A percentile compares a stretch with the other conserved stretches of the same genome.
These are phyloP conservation scores for Hydrozoanthus gracilis DNA, from an alignment of 92 coral and sea anemone species.

Conservation along the genomic window DNA sequence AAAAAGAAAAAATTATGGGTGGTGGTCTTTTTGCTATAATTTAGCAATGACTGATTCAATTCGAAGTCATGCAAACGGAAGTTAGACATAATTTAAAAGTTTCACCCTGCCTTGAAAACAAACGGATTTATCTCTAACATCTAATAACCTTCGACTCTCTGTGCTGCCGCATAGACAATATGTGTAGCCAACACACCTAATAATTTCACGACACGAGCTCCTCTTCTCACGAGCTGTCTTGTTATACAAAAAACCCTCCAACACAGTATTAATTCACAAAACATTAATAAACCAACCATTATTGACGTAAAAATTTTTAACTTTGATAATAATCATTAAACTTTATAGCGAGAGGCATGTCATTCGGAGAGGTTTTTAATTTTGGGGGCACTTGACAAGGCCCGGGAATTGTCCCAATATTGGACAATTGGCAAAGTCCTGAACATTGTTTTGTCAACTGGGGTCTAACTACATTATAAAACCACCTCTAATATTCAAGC, in stretches of 20 bases:
- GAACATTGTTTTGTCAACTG: conserved; percentile 31
- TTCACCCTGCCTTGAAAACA: conserved; percentile 5
- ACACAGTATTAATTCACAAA: neutral
- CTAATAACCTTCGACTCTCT: conserved; percentile 4
- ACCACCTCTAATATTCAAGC: conserved; percentile 11
- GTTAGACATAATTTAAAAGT: conserved; percentile 3
- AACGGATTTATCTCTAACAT: neutral
- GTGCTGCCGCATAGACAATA: conserved; percentile 32
- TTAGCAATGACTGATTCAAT: too few species aligned
- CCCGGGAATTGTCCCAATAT: conserved; percentile 35
- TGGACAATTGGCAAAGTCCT: conserved; percentile 9
- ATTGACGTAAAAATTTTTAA: neutral
- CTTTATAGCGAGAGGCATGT: neutral
- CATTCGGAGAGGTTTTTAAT: conserved; percentile 22
- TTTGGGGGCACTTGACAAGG: conserved; percentile 30
- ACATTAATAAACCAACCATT: neutral
- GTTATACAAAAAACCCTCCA: neutral
- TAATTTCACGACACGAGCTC: neutral
- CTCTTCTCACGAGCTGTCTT: conserved; percentile 25
- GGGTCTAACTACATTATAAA: conserved; percentile 32
- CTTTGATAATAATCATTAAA: neutral
- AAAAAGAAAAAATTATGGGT: too few species aligned
- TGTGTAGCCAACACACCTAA: neutral
- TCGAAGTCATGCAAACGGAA: conserved; percentile 16
- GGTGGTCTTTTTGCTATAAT: too few species aligned